Evolutionary conservation across 35 echinoderm and acorn worm genomes (phyloP).

Genomic region (Apostichopus parvimensis): DNA sequence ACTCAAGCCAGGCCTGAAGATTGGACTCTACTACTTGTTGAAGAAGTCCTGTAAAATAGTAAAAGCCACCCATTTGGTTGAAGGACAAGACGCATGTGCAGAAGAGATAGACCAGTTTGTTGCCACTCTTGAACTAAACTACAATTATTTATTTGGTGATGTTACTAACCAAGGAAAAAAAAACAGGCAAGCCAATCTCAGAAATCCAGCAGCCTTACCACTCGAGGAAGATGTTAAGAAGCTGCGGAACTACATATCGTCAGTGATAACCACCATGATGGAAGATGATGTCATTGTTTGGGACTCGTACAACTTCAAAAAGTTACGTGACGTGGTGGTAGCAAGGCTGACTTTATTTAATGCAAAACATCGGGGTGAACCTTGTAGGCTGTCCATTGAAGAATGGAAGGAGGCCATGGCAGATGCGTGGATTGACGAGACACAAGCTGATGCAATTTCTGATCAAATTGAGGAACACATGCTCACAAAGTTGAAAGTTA

Average conservation of each 20-base stretch:
- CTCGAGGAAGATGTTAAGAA: slow-evolving; percentile 47
- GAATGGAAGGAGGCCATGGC: slow-evolving; percentile 68
- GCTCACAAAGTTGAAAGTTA: slow-evolving; percentile 33
- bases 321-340: slow-evolving; percentile 56
- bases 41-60: slow-evolving; percentile 21
- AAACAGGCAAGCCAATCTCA: slow-evolving; percentile 55
- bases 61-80: neutral
- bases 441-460: slow-evolving; percentile 20
- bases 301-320: slow-evolving; percentile 51
- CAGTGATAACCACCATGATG: slow-evolving; percentile 15
- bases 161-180: slow-evolving; percentile 25
- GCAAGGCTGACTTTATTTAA: slow-evolving; percentile 41
- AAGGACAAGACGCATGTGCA: slow-evolving; percentile 39
- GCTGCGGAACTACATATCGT: slow-evolving; percentile 38
- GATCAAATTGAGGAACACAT: slow-evolving; percentile 38
- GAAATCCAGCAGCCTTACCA: slow-evolving; percentile 43
- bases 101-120: slow-evolving; percentile 59
- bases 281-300: slow-evolving; percentile 31
- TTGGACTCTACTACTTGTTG: slow-evolving; percentile 58
- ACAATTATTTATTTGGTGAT: slow-evolving; percentile 52
- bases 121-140: slow-evolving; percentile 43
- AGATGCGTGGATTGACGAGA: slow-evolving; percentile 63
- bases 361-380: slow-evolving; percentile 59
- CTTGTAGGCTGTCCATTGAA: slow-evolving; percentile 11
- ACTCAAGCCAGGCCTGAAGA: slow-evolving; percentile 65